Conservation (phyloP, 2,888 invertebrate genomes). For the Hipparchia sbordonii region DNA sequence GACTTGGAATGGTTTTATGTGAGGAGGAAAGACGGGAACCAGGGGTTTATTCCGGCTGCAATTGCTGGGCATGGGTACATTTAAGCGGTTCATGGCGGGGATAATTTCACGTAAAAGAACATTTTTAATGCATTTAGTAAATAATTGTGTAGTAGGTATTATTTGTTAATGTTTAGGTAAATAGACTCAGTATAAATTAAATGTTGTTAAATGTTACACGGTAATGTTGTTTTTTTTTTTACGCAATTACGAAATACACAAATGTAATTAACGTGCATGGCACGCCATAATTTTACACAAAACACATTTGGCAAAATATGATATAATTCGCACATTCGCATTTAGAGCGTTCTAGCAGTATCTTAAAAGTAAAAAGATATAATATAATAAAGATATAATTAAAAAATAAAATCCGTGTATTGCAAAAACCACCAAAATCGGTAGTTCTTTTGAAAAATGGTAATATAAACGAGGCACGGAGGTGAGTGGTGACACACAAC, state of each 20-base stretch:
- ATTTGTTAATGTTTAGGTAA: not conserved
- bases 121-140: not conserved
- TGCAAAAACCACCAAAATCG: too few relatives aligned
- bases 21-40: slow-evolving; percentile 85
- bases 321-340: too few relatives aligned
- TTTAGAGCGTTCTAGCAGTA: too few relatives aligned
- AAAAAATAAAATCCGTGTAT: too few relatives aligned
- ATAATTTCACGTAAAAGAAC: not conserved
- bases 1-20: slow-evolving; percentile 91
- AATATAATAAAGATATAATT: too few relatives aligned
- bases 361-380: too few relatives aligned
- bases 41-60: slow-evolving; percentile 90
- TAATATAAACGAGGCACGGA: too few relatives aligned
- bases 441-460: too few relatives aligned
- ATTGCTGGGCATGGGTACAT: slow-evolving; percentile 91
- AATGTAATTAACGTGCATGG: not conserved
- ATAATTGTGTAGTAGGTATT: not conserved
- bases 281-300: too few relatives aligned
- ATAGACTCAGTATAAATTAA: not conserved
- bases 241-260: not conserved
- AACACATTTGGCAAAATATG: too few relatives aligned
- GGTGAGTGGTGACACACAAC: too few relatives aligned
- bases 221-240: not conserved
- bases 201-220: not conserved
- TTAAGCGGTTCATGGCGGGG: slow-evolving; percentile 52